These are phyloP conservation scores for Drosophila buzzatii DNA, from an alignment of 2,888 invertebrate genomes.

Conservation along the genomic window DNA sequence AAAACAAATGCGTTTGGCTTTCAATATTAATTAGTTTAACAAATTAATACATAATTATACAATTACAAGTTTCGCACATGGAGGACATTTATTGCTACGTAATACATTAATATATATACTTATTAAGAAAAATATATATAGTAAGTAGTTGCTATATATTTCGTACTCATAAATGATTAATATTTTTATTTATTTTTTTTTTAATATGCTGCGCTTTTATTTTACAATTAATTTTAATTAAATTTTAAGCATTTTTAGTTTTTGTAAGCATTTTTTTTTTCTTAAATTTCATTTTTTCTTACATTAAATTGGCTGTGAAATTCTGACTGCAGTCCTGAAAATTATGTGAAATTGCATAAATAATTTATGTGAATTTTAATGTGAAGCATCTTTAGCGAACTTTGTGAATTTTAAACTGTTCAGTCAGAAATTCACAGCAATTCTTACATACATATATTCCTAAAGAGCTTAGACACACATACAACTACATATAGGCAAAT, in stretches of 20 bases:
- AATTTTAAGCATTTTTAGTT: constrained; percentile 27
- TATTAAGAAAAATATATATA: constrained; percentile 10
- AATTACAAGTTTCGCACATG: constrained; percentile 82
- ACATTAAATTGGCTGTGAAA: constrained; percentile 27
- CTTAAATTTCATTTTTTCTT: constrained; percentile 1
- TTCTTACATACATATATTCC: constrained; percentile 1
- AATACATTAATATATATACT: constrained; percentile 57
- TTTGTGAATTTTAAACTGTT: constrained; percentile 1
- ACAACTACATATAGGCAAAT: constrained; percentile 7
- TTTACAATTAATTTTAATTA: constrained; percentile 40
- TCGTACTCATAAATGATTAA: constrained; percentile 19
- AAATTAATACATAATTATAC: constrained; percentile 69
- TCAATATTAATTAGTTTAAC: constrained; percentile 67
- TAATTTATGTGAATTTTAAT: constrained; percentile 13
- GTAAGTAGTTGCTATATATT: constrained; percentile 27
- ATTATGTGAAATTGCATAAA: constrained; percentile 9
- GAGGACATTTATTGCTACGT: constrained; percentile 81
- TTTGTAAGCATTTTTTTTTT: neutral
- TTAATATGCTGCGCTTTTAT: constrained; percentile 8
- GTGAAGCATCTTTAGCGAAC: constrained; percentile 8
- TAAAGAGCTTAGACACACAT: constrained; percentile 8
- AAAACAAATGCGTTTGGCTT: constrained; percentile 68
- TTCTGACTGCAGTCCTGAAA: constrained; percentile 16
- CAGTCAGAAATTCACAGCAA: constrained; percentile 22
- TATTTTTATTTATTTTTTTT: constrained; percentile 2